Conservation (phyloP, 1,140 invertebrate species). For the Calosoma granatense region DNA sequence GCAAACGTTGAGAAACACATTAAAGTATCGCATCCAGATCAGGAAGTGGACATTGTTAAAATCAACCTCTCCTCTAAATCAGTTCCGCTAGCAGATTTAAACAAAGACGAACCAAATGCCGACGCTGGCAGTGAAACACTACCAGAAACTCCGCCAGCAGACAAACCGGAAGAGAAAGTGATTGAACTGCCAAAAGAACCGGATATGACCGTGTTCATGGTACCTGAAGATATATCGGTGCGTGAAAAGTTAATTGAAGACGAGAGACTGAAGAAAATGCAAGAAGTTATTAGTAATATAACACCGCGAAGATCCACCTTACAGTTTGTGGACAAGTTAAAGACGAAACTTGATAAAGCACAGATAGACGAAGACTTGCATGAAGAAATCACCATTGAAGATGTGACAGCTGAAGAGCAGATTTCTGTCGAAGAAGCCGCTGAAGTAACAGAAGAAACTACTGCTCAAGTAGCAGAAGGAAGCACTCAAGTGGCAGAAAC, state of each 20-base stretch:
- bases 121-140: background rate
- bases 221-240: conserved; percentile 23
- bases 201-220: conserved; percentile 27
- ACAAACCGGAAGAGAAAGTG: background rate
- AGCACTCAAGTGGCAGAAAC: background rate
- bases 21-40: conserved; percentile 38
- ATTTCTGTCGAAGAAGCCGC: background rate
- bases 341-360: conserved; percentile 8
- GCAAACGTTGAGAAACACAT: conserved; percentile 49
- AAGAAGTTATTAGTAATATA: conserved; percentile 24
- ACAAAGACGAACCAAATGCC: background rate
- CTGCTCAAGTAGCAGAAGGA: background rate
- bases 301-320: conserved; percentile 18
- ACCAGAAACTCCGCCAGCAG: conserved; percentile 1
- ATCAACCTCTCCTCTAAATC: conserved; percentile 38
- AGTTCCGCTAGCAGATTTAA: conserved; percentile 8
- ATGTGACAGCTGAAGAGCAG: background rate
- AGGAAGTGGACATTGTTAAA: conserved; percentile 33
- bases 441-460: background rate
- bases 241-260: conserved; percentile 26
- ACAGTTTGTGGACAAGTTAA: conserved; percentile 25
- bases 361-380: background rate
- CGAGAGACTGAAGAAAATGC: conserved; percentile 26
- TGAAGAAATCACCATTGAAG: background rate
- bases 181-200: conserved; percentile 8